These are phyloP conservation scores for Diprion similis DNA, from an alignment of 1,140 invertebrate species.

Conservation along the genomic window DNA sequence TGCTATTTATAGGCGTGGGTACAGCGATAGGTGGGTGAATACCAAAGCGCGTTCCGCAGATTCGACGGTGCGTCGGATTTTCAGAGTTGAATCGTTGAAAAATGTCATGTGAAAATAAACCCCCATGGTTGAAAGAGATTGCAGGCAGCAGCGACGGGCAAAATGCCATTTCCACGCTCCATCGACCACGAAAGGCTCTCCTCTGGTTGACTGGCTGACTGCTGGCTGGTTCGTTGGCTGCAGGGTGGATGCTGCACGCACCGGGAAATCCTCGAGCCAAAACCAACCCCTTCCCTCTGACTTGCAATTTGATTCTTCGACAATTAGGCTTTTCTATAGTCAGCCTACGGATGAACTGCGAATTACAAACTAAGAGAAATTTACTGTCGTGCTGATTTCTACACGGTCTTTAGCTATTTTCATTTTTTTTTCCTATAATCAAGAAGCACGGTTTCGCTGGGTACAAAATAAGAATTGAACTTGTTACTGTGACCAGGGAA, in stretches of 20 bases:
- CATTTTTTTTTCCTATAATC: too few species aligned
- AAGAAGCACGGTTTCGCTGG: too few species aligned
- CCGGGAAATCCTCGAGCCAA: not conserved
- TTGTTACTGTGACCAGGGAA: too few species aligned
- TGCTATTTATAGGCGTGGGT: too few species aligned
- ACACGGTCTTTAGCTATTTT: too few species aligned
- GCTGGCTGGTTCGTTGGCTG: not conserved
- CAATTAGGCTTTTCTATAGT: too few species aligned
- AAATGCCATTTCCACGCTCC: conserved; percentile 7
- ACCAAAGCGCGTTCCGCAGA: not conserved
- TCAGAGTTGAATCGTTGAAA: not conserved
- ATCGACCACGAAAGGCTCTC: conserved; percentile 4
- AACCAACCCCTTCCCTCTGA: not conserved
- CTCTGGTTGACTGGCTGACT: conserved; percentile 2
- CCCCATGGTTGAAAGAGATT: conserved; percentile 1
- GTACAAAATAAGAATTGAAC: too few species aligned
- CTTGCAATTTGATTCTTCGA: not conserved
- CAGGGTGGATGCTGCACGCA: not conserved
- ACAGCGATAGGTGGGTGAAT: not conserved
- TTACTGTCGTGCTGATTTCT: too few species aligned
- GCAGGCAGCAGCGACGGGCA: conserved; percentile 3
- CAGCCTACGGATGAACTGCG: too few species aligned
- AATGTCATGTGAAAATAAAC: not conserved
- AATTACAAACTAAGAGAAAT: too few species aligned
- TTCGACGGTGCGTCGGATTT: not conserved